Evolutionary conservation across 2,888 invertebrate species (phyloP).

Genomic region (Itoplectis maculator): DNA sequence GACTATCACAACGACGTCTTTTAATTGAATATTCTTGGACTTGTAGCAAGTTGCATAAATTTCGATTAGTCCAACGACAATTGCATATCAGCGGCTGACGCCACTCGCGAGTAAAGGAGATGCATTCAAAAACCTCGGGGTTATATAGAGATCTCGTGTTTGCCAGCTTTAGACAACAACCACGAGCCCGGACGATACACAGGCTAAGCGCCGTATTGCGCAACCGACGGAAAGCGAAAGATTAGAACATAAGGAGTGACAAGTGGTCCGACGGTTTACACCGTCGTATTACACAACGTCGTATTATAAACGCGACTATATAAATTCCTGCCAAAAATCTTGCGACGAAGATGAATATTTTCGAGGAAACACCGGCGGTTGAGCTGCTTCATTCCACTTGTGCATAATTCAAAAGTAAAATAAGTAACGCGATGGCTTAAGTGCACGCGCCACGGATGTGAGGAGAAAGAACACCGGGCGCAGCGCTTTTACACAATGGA

Average conservation of each 20-base stretch:
- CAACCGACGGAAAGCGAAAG: constrained; percentile 23
- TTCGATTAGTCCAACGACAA: not conserved
- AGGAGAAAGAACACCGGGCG: constrained; percentile 2
- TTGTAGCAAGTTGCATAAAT: not conserved
- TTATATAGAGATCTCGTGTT: constrained; percentile 6
- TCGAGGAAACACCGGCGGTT: constrained; percentile 3
- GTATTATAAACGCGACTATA: constrained; percentile 8
- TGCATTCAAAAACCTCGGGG: not conserved
- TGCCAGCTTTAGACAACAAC: constrained; percentile 33
- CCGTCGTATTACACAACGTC: constrained; percentile 54
- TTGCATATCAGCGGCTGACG: not conserved
- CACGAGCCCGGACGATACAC: constrained; percentile 20
- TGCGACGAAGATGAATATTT: constrained; percentile 5
- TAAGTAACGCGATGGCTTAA: constrained; percentile 19
- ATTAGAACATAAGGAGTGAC: constrained; percentile 5
- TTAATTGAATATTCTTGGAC: not conserved
- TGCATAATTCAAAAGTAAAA: constrained; percentile 41
- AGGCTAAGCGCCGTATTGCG: constrained; percentile 57
- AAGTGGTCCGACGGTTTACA: constrained; percentile 24
- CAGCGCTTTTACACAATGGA: constrained; percentile 39
- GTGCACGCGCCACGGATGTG: constrained; percentile 14
- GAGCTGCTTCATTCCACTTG: constrained; percentile 22
- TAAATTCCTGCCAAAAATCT: constrained; percentile 31
- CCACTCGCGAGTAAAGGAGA: not conserved
- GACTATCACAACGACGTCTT: too few relatives aligned